These are phyloP conservation scores for Odocoileus virginianus DNA, from an alignment of 2,113 vertebrate species.

Conservation along the genomic window DNA sequence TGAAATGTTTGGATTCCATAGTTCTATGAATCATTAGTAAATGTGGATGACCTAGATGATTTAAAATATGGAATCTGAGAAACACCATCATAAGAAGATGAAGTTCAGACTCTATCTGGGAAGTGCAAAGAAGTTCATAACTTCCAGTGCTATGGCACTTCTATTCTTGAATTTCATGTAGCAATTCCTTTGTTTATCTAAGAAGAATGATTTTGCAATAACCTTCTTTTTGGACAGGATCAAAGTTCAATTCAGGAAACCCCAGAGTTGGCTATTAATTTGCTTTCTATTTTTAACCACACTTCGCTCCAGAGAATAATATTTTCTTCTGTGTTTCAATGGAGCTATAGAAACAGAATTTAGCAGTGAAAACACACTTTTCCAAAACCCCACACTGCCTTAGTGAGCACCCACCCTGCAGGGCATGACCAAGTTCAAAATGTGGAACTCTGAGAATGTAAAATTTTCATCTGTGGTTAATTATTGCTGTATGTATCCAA, in stretches of 20 bases:
- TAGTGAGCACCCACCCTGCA: slow-evolving; percentile 17
- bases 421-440: slow-evolving; percentile 58
- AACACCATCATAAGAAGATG: background rate
- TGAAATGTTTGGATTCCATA: background rate
- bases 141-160: background rate
- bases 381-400: slow-evolving; percentile 37
- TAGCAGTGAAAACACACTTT: slow-evolving; percentile 20
- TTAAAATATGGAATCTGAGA: background rate
- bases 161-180: background rate
- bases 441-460: slow-evolving; percentile 51
- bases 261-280: slow-evolving; percentile 2
- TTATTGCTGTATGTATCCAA: slow-evolving; percentile 49
- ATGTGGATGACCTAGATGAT: background rate
- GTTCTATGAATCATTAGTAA: background rate
- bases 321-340: slow-evolving; percentile 36
- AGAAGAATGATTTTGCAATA: slow-evolving; percentile 42
- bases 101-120: background rate
- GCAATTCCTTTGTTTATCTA: background rate
- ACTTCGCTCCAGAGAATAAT: slow-evolving; percentile 42
- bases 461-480: slow-evolving; percentile 71
- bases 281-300: slow-evolving; percentile 49
- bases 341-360: slow-evolving; percentile 27
- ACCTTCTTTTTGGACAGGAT: background rate
- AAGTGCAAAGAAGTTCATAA: background rate
- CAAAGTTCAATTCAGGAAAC: slow-evolving; percentile 49